Conservation (phyloP, 2,113 vertebrate genomes). For the Tamias sibiricus region DNA sequence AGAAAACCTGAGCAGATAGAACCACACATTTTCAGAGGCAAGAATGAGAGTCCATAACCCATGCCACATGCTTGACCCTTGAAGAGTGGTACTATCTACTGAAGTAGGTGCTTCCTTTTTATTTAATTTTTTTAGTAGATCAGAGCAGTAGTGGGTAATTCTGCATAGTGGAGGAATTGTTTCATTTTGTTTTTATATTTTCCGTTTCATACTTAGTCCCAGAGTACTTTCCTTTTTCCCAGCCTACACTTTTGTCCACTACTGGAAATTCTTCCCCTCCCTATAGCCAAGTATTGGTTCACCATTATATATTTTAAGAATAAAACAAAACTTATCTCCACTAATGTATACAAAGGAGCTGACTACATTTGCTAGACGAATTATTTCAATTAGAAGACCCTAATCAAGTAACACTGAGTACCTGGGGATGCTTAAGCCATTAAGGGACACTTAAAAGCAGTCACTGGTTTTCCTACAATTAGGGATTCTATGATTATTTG, state of each 20-base stretch:
- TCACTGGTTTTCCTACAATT: background rate
- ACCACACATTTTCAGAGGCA: background rate
- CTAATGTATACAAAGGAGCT: background rate
- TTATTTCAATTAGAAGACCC: background rate
- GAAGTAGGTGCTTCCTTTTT: background rate
- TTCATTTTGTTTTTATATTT: background rate
- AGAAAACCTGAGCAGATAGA: background rate
- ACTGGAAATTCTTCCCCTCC: background rate
- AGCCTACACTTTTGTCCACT: background rate
- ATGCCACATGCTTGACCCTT: background rate
- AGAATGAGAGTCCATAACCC: background rate
- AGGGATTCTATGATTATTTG: background rate
- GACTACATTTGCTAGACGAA: background rate
- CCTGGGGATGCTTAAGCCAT: background rate
- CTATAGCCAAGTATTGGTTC: background rate
- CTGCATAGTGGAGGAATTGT: background rate
- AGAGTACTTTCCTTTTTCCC: background rate
- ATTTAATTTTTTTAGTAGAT: background rate
- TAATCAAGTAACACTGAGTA: background rate
- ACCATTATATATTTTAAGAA: background rate
- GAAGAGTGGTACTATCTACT: background rate
- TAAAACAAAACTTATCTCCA: background rate
- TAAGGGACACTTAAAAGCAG: background rate
- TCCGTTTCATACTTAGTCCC: background rate
- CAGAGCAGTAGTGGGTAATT: background rate